These are phyloP conservation scores for Neodiprion pinetum DNA, from an alignment of 1,140 invertebrate genomes.

Conservation along the genomic window DNA sequence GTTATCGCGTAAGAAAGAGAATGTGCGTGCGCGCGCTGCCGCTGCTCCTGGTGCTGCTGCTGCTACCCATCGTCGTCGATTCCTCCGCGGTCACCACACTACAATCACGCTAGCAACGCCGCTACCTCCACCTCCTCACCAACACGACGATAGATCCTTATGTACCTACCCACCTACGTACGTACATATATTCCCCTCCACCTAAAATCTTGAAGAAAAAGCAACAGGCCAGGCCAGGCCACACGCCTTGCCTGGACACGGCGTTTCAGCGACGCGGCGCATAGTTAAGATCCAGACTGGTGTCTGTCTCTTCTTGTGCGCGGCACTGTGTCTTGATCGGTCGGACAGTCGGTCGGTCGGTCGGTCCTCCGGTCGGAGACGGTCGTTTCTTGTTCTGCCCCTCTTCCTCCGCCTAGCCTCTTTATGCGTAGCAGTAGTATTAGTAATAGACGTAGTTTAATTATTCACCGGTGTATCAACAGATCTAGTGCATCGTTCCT, in stretches of 20 bases:
- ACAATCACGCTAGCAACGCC: background rate
- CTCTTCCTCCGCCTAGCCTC: no score
- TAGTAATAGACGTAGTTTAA: no score
- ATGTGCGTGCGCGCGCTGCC: slow-evolving; percentile 6
- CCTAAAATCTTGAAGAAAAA: slow-evolving; percentile 33
- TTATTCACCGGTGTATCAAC: no score
- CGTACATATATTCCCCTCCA: background rate
- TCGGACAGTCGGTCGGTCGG: background rate
- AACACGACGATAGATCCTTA: background rate
- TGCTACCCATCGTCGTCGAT: background rate
- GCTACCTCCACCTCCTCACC: background rate
- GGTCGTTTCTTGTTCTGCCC: no score
- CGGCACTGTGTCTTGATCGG: background rate
- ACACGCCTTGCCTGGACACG: slow-evolving; percentile 36
- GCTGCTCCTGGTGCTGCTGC: background rate
- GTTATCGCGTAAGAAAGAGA: slow-evolving; percentile 7
- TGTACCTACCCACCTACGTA: background rate
- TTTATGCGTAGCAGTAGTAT: no score
- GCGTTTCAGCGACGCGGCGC: slow-evolving; percentile 27
- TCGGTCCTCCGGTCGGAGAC: no score
- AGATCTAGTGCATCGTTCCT: no score
- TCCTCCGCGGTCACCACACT: background rate
- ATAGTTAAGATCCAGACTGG: background rate
- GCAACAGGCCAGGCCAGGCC: slow-evolving; percentile 43
- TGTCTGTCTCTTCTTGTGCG: background rate